phyloP scores from a whole-genome alignment of 2,113 vertebrate genomes.

The Elephas maximus region DNA sequence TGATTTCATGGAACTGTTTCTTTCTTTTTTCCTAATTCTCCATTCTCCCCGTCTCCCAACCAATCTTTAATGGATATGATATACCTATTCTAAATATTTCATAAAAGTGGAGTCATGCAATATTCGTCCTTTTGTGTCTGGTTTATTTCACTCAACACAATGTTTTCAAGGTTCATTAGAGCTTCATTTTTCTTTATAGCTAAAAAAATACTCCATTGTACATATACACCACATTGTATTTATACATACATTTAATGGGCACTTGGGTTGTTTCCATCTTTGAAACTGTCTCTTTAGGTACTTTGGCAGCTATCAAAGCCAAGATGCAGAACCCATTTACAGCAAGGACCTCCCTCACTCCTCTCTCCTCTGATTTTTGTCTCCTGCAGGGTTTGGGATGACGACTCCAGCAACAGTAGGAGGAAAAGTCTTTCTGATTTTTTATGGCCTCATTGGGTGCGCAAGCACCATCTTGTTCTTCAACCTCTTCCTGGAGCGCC shows the following conservation, averaged over 20 bases:
- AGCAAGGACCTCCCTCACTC: conserved; percentile 5
- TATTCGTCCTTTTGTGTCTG: not conserved
- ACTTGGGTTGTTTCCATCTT: not conserved
- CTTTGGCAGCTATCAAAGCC: not conserved
- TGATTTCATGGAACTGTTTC: not conserved
- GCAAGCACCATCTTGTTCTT: conserved; percentile 98
- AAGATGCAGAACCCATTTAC: not conserved
- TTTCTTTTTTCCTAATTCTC: not conserved
- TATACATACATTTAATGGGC: not conserved
- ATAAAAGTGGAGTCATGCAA: not conserved
- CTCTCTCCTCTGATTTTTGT: conserved; percentile 81
- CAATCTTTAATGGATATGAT: not conserved
- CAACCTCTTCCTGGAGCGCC: conserved; percentile 97
- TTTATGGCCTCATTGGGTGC: conserved; percentile 97
- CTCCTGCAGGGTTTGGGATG: conserved; percentile 96
- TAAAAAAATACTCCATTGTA: not conserved
- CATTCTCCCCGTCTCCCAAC: not conserved
- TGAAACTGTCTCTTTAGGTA: not conserved
- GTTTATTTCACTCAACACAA: not conserved
- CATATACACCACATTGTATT: not conserved
- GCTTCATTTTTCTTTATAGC: not conserved
- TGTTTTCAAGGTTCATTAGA: not conserved
- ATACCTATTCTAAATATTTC: not conserved
- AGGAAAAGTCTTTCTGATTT: conserved; percentile 98
- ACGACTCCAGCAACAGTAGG: conserved; percentile 95